Conservation (phyloP, 2,797 vertebrate species). For the Fringilla coelebs region DNA sequence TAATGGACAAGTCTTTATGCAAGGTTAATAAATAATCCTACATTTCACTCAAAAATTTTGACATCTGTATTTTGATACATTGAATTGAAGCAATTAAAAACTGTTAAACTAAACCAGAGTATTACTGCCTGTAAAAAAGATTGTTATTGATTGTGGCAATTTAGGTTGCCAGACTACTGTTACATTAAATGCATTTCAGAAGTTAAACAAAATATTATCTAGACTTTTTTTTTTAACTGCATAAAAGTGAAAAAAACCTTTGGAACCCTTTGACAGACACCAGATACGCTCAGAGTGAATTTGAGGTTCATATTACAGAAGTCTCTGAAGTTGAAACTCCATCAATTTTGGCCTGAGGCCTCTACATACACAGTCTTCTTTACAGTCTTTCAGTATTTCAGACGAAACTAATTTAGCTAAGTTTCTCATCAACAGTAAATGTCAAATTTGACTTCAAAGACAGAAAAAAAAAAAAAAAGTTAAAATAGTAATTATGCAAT, state of each 20-base stretch:
- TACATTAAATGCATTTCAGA: not conserved
- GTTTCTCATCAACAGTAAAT: not conserved
- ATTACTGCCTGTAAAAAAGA: not conserved
- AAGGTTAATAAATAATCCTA: not conserved
- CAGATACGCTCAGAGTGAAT: not conserved
- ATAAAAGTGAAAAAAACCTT: not conserved
- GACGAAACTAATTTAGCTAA: not conserved
- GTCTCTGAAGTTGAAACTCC: not conserved
- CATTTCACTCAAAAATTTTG: not conserved
- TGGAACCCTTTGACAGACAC: not conserved
- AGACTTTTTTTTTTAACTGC: not conserved
- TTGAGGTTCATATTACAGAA: not conserved
- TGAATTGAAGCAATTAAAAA: not conserved
- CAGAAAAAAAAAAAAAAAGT: not conserved
- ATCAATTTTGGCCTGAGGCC: not conserved
- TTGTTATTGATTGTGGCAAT: not conserved
- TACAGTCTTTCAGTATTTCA: not conserved
- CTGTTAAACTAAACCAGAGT: not conserved
- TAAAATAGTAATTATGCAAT: not conserved
- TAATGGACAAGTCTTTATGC: not conserved
- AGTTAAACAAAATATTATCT: not conserved
- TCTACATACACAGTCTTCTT: not conserved
- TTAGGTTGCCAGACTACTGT: not conserved
- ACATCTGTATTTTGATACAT: not conserved
- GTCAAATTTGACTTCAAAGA: not conserved